Evolutionary conservation across 92 coral and sea anemone species (phyloP).

Genomic region (Meandrina meandrites): DNA sequence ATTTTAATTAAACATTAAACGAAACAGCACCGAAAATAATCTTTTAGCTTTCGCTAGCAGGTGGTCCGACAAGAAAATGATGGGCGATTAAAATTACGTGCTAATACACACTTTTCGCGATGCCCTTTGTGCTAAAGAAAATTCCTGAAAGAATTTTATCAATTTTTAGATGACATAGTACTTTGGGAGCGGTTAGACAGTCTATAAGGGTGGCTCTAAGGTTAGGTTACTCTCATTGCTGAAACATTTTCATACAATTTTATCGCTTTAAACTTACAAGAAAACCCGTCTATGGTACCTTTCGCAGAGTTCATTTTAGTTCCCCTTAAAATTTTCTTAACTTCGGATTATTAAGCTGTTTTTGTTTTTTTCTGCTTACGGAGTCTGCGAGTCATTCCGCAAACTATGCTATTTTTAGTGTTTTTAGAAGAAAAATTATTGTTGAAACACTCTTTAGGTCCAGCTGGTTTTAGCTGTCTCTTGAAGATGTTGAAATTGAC

Average conservation of each 20-base stretch:
- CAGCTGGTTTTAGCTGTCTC: neutral
- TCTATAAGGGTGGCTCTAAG: neutral
- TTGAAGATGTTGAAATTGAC: neutral
- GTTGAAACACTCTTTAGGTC: no score
- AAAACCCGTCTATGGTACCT: neutral
- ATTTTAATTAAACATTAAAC: neutral
- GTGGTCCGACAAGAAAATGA: neutral
- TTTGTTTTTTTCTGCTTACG: neutral
- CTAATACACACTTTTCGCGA: neutral
- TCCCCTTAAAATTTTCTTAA: neutral
- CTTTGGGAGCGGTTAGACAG: neutral
- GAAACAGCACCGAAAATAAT: neutral
- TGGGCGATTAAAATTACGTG: neutral
- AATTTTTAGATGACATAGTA: neutral
- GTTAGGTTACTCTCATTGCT: neutral
- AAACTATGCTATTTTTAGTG: neutral
- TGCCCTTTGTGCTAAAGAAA: neutral
- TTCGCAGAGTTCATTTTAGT: neutral
- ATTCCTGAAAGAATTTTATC: neutral
- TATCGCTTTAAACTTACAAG: neutral
- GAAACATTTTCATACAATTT: neutral
- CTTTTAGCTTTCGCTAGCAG: neutral
- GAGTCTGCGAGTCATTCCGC: neutral
- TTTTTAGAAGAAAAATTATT: neutral
- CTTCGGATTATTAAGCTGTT: neutral